Evolutionary conservation across 2,888 invertebrate genomes (phyloP).

Genomic region (Tinea trinotella): DNA sequence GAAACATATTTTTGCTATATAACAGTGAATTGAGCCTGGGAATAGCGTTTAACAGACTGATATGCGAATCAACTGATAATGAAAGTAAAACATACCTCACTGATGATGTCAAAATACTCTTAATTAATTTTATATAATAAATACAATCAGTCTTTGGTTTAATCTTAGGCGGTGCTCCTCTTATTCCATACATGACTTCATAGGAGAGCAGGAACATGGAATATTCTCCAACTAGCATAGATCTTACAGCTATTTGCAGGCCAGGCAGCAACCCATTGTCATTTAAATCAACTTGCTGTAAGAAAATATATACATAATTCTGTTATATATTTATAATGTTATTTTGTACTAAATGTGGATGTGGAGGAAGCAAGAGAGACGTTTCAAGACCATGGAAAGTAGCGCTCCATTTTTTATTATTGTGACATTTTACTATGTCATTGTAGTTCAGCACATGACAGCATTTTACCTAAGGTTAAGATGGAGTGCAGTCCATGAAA

Average conservation of each 20-base stretch:
- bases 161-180: slow-evolving; percentile 85
- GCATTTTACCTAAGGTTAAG: too few species aligned
- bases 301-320: background rate
- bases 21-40: too few species aligned
- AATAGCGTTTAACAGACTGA: too few species aligned
- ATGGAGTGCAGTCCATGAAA: too few species aligned
- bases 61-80: slow-evolving; percentile 22
- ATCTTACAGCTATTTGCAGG: slow-evolving; percentile 77
- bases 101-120: slow-evolving; percentile 58
- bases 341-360: too few species aligned
- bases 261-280: slow-evolving; percentile 73
- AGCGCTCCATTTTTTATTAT: too few species aligned
- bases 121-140: slow-evolving; percentile 80
- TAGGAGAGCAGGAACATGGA: slow-evolving; percentile 83
- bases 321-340: too few species aligned
- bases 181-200: slow-evolving; percentile 79
- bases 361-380: too few species aligned
- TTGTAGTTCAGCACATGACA: too few species aligned
- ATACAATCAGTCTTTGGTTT: slow-evolving; percentile 80
- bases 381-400: too few species aligned
- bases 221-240: slow-evolving; percentile 86
- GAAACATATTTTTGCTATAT: too few species aligned
- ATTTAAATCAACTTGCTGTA: slow-evolving; percentile 51
- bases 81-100: slow-evolving; percentile 27
- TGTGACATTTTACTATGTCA: too few species aligned